Conservation (phyloP, 2,888 invertebrate species). For the Metacarcinus magister region DNA sequence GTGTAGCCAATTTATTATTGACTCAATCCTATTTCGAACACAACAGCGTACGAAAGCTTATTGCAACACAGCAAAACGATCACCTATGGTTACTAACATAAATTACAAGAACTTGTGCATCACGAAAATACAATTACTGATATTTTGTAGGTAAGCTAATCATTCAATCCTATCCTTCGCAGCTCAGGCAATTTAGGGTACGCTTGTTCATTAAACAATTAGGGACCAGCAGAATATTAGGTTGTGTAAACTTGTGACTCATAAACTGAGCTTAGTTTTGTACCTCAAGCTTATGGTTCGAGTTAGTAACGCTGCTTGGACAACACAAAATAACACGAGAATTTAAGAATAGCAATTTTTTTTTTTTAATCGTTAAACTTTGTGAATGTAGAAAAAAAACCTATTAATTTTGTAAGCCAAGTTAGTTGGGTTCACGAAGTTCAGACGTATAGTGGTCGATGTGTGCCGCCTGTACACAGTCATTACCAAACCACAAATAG, state of each 20-base stretch:
- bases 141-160: neutral
- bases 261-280: neutral
- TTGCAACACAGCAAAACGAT: neutral
- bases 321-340: neutral
- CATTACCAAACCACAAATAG: neutral
- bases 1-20: neutral
- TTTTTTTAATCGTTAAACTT: neutral
- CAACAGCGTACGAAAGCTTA: neutral
- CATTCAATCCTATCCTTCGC: neutral
- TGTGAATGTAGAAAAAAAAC: neutral
- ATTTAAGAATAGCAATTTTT: neutral
- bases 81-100: neutral
- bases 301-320: neutral
- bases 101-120: neutral
- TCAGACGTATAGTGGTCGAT: neutral
- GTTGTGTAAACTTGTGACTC: neutral
- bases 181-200: neutral
- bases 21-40: neutral
- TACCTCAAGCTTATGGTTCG: neutral
- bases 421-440: neutral
- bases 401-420: neutral
- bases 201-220: too few relatives aligned
- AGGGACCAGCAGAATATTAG: neutral
- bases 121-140: neutral
- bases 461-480: neutral